phyloP scores from a whole-genome alignment of 2,797 vertebrate genomes.

The Myripristis murdjan region DNA sequence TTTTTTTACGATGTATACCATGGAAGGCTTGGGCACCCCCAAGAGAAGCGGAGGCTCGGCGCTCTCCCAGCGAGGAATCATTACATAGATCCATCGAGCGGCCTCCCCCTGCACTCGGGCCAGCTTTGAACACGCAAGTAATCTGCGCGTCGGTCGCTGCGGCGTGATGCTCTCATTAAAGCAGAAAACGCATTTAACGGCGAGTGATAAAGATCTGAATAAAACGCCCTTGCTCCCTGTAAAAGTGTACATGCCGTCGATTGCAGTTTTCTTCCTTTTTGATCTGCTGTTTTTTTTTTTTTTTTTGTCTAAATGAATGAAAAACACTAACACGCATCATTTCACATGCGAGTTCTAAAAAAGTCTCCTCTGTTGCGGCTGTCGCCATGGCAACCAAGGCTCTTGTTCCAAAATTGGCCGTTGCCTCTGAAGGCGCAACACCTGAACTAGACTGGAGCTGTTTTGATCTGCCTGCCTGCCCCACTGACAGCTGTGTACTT shows the following conservation, averaged over 20 bases:
- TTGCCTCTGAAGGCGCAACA: constrained; percentile 69
- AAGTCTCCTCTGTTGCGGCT: constrained; percentile 48
- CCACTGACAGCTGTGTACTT: constrained; percentile 74
- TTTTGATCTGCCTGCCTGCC: constrained; percentile 68
- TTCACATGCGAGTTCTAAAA: constrained; percentile 52
- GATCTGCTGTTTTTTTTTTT: constrained; percentile 13
- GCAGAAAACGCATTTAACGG: constrained; percentile 17
- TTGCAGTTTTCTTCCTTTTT: not conserved
- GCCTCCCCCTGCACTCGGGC: constrained; percentile 1
- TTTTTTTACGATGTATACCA: not conserved
- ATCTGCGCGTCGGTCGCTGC: not conserved
- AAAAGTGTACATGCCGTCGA: too few species aligned
- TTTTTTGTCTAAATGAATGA: constrained; percentile 45
- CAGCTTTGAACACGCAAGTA: constrained; percentile 28
- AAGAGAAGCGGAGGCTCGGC: constrained; percentile 39
- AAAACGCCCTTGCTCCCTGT: constrained; percentile 21
- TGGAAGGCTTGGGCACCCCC: constrained; percentile 1
- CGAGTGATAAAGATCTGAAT: not conserved
- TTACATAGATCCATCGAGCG: constrained; percentile 25
- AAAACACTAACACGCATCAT: constrained; percentile 48
- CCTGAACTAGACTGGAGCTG: constrained; percentile 71
- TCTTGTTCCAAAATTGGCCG: constrained; percentile 59
- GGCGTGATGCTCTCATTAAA: constrained; percentile 3
- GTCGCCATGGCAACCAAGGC: constrained; percentile 66
- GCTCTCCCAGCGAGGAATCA: not conserved